Base-by-base conservation (phyloP, 2,797 vertebrate species). In the Spatula versicolor region DNA sequence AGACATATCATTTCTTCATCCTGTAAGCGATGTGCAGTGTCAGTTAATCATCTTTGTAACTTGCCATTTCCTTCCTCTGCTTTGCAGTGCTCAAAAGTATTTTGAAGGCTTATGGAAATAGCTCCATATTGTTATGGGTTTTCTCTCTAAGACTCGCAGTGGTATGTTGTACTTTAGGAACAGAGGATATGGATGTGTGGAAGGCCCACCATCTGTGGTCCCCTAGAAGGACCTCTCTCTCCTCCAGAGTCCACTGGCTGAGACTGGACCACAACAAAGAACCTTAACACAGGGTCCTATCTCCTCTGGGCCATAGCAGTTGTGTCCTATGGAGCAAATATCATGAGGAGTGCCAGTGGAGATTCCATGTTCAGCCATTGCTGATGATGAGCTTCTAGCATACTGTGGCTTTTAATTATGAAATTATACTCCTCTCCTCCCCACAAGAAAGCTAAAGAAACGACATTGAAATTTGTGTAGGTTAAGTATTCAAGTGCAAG, bases 401-500 rank as follows among this genome's bases (percentile, higher is more conserved):
- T 50, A 5, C 8, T 16, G 18, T 25, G 54, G 50, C 25, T 88
- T 92, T 35, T 69, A 30, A 73, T 73, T 66, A 48, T 12, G 35
- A 69, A 83, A 76, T 80, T 28, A 64, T 39, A 4, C 62, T 75
- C 6, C 5, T 9, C 3, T 2, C 16, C 11, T 37, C 15, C 50
- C 63, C 37, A 62, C n/a, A 58, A 73, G 68, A 64, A 91, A 68
- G 39, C 76, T 73, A 76, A 74, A 76, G 72, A 83, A 88, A 13
- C 30, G 4, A 48, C 8, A 15, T 48, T 81, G 23, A 43, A 60
- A 26, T 62, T 88, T 91, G 45, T 80, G 80, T 80, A 58, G 41
- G 37, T 33, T 37, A 92, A 90, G 62, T 7, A 2, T 11, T 67
- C 75, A 75, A 87, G 50, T 41, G 37, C 2, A 21, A 58, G 80